Evolutionary conservation across 2,113 vertebrate species (phyloP), one percentile per base, ranked within the genome.

Genomic region (Sisor rabdophorus): DNA sequence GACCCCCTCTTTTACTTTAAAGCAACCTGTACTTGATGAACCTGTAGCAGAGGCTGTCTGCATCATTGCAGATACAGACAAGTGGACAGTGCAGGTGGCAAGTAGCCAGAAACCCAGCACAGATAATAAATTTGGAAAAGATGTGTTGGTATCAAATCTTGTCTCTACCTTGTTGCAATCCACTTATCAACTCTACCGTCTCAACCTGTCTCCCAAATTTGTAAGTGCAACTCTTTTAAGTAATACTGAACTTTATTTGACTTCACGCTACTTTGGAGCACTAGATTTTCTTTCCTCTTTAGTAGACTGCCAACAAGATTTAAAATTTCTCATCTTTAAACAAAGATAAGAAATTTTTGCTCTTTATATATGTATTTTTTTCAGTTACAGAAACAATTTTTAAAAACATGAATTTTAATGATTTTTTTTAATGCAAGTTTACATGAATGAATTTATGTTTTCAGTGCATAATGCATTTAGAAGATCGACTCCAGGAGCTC

Each of bases 11-110:
- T 79, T 78, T 82, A 58, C 16, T 81, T 76, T 79, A 1, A 19
- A 99, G 98, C 98, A 99, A 88, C 95, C 98, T 32, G 98, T 98
- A 11, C 83, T 99, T 89, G 98, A 99, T 36, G 98, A 99, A 86
- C 98, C 98, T 20, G 97, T 99, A 24, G 96, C 97, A 6, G 98
- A 99, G 89, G 96, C 98, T 2, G 95, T 99, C 81, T 99, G 98
- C 92, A 98, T 99, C 87, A 93, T 99, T 78, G 98, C 98, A 87
- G 98, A 99, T 90, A 95, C 92, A 0, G 98, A 99, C 87, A 95
- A 95, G 71, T 99, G 98, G 97, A 95, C 94, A 0, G 98, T 99
- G 78, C 97, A 99, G 88, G 92, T 99, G 87, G 95, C 95, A 83
- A 98, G 97, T 89, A 99, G 95, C 79, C 98, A 98, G 91, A 93